phyloP scores from a whole-genome alignment of 2,797 vertebrate genomes.

The Cossypha polioptera region DNA sequence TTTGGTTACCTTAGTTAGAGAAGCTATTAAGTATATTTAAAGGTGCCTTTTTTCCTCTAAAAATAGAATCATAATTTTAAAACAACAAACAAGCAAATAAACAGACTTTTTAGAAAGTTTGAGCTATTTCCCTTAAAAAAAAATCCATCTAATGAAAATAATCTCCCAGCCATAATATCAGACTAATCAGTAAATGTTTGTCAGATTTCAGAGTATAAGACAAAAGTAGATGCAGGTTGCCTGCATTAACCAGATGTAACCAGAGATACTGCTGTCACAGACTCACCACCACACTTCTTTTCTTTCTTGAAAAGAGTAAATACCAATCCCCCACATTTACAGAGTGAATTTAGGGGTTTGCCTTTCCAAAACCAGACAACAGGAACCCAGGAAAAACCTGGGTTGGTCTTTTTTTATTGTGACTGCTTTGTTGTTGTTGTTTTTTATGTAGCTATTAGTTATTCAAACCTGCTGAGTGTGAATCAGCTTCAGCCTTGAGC shows the following conservation, averaged over 20 bases:
- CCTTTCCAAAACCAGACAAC: background rate
- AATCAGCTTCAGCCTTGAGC: background rate
- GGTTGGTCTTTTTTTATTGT: no score
- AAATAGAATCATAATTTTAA: background rate
- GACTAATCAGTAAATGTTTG: background rate
- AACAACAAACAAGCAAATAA: background rate
- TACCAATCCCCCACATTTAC: background rate
- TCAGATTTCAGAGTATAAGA: background rate
- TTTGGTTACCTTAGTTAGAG: background rate
- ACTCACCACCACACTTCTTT: background rate
- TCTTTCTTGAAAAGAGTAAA: background rate
- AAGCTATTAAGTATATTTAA: background rate
- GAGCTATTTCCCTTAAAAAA: background rate
- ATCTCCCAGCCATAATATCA: background rate
- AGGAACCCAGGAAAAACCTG: background rate
- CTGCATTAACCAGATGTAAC: background rate
- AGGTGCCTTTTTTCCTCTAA: background rate
- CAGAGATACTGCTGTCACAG: background rate
- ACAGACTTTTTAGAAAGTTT: background rate
- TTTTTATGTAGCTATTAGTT: background rate
- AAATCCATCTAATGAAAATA: background rate
- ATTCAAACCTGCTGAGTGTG: background rate
- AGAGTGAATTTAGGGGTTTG: background rate
- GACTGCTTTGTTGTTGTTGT: background rate
- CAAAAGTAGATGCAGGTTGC: background rate